Base-by-base conservation (phyloP, 2,888 invertebrate species). In the Diaprepes abbreviatus region DNA sequence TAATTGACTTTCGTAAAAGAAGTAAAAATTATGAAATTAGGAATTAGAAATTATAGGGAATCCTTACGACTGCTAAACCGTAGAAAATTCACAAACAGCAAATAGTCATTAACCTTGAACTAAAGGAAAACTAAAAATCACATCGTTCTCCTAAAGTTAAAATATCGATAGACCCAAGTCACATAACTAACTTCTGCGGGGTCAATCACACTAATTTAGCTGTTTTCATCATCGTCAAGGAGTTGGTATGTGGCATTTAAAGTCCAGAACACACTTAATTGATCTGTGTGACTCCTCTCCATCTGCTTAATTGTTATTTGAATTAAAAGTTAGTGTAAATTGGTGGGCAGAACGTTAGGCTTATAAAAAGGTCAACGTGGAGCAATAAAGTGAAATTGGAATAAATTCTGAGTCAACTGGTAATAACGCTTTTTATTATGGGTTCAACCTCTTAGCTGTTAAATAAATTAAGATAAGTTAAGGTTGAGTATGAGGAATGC, bases 251-350 rank as follows among this genome's bases (percentile, higher is more conserved):
- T 73, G 74, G 74, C 73, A 74, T 74, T 75, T 73, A 74, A 71
- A 71, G 63, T 67, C 73, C 74, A 65, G 74, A 72, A 71, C 75
- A 73, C 71, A 69, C 72, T 75, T 76, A 77, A 77, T 77, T 77
- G 76, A 75, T 74, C 74, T 76, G 76, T 75, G 75, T 74, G 76
- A 77, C 74, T 74, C 76, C 74, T 74, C 73, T 75, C 74, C 76
- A 77, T 77, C 76, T 77, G 77, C 71, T 75, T 77, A 76, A 77
- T 77, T 76, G 77, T 76, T 77, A 75, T 75, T 76, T 76, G 75
- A 74, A 77, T 76, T 76, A 75, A 76, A 76, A 74, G 67, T 74
- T 74, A 74, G 73, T 74, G 76, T 74, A 74, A 76, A 74, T 75
- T 75, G 75, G 60, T 70, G 68, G 64, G 71, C 55, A 71, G 71